Percentiles rank a stretch among this genome's conserved stretches.
These are phyloP conservation scores for Aplidium turbinatum DNA, from an alignment of 23 tunicate species.

Conservation along the genomic window DNA sequence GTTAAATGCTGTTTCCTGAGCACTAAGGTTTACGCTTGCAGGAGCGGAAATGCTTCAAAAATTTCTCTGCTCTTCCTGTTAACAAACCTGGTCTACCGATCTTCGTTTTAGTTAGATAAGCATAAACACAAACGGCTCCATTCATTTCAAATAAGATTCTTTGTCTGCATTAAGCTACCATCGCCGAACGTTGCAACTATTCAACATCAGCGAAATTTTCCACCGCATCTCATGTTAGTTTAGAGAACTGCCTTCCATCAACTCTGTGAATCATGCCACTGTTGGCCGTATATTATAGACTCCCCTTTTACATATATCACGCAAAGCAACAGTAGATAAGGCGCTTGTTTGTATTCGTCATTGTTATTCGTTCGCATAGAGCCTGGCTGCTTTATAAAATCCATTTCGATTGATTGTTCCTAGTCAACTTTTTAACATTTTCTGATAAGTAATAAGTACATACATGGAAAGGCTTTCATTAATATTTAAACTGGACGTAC, in stretches of 20 bases:
- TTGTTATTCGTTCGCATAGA: slow-evolving; percentile 4
- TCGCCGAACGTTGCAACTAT: no score
- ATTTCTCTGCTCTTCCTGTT: no score
- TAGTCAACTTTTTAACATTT: slow-evolving; percentile 13
- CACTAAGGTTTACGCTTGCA: no score
- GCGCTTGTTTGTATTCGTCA: slow-evolving; percentile 28
- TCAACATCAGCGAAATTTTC: background rate
- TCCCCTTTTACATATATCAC: slow-evolving; percentile 35
- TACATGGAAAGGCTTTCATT: slow-evolving; percentile 11
- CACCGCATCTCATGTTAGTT: background rate
- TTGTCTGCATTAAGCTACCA: no score
- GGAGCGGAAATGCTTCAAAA: no score
- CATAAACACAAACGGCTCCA: no score
- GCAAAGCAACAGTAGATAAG: slow-evolving; percentile 23
- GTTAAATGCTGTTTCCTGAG: no score
- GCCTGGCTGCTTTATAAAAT: background rate
- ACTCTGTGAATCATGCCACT: slow-evolving; percentile 16
- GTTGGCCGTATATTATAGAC: background rate
- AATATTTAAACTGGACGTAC: slow-evolving; percentile 41
- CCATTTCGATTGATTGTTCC: slow-evolving; percentile 3
- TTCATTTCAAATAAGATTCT: no score
- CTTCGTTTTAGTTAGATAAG: no score
- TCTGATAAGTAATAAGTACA: slow-evolving; percentile 14
- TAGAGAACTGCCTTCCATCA: background rate
- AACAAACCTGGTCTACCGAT: no score